Evolutionary conservation across 2,113 vertebrate genomes (phyloP).

Genomic region (Anarhynchus alexandrinus): DNA sequence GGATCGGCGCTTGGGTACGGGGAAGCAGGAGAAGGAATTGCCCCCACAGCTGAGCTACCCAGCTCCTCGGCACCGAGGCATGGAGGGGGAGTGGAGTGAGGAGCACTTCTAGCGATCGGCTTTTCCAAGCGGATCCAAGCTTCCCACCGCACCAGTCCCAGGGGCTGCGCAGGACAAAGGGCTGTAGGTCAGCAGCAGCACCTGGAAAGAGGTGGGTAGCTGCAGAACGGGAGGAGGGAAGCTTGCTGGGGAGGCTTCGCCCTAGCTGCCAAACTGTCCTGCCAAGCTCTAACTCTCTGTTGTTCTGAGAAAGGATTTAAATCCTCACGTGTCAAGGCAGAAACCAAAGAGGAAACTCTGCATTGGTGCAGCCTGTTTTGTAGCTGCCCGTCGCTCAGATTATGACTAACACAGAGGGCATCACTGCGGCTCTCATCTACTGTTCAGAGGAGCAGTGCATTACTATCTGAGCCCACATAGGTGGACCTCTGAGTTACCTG

Average conservation of each 20-base stretch:
- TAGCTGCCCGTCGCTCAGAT: not conserved
- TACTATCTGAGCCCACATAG: rapidly evolving
- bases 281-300: not conserved
- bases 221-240: not conserved
- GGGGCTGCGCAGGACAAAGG: not conserved
- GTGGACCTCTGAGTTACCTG: not conserved
- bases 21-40: not conserved
- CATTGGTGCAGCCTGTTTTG: not conserved
- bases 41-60: not conserved
- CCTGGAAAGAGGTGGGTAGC: not conserved
- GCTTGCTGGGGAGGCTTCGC: not conserved
- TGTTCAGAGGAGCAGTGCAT: not conserved
- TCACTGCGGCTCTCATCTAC: not conserved
- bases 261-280: not conserved
- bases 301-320: not conserved
- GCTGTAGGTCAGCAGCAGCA: not conserved
- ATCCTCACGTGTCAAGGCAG: rapidly evolving
- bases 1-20: not conserved
- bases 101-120: not conserved
- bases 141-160: not conserved
- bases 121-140: not conserved
- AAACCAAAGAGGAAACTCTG: not conserved
- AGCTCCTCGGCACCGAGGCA: not conserved
- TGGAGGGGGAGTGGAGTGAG: not conserved
- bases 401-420: not conserved